Evolutionary conservation across 2,797 vertebrate species (phyloP).

Genomic region (Coregonus ussuriensis): DNA sequence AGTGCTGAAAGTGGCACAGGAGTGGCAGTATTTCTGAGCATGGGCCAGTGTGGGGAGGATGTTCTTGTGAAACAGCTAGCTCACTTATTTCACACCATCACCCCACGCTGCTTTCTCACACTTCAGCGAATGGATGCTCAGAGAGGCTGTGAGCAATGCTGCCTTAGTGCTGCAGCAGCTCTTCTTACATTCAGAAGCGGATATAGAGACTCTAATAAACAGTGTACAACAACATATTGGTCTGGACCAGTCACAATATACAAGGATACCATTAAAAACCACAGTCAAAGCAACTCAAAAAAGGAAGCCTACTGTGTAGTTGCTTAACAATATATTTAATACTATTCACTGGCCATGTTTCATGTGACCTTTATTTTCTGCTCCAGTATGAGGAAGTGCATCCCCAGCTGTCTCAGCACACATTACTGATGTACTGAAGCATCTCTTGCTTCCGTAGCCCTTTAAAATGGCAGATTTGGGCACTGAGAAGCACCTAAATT

Average conservation of each 20-base stretch:
- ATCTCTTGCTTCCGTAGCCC: background rate
- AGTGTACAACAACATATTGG: background rate
- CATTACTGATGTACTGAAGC: background rate
- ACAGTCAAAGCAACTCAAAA: too few species aligned
- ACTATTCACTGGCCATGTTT: background rate
- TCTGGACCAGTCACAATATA: background rate
- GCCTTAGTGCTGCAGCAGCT: background rate
- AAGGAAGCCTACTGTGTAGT: too few species aligned
- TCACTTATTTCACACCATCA: background rate
- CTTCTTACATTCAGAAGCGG: background rate
- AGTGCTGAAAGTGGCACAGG: background rate
- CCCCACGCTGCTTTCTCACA: background rate
- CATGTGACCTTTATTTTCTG: conserved; percentile 22
- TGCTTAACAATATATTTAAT: too few species aligned
- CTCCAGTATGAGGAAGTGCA: background rate
- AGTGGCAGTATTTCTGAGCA: background rate
- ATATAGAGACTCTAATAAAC: background rate
- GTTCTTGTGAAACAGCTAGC: background rate
- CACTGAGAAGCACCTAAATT: too few species aligned
- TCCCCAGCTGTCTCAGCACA: background rate
- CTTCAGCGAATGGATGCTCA: background rate
- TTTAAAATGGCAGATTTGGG: too few species aligned
- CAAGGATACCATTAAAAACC: too few species aligned
- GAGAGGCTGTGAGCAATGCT: too few species aligned
- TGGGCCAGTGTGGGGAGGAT: background rate